A percentile compares a stretch with the other conserved stretches of the same genome.
Evolutionary conservation across 2,888 invertebrate genomes (phyloP).

Genomic region (Nomada ferruginata): DNA sequence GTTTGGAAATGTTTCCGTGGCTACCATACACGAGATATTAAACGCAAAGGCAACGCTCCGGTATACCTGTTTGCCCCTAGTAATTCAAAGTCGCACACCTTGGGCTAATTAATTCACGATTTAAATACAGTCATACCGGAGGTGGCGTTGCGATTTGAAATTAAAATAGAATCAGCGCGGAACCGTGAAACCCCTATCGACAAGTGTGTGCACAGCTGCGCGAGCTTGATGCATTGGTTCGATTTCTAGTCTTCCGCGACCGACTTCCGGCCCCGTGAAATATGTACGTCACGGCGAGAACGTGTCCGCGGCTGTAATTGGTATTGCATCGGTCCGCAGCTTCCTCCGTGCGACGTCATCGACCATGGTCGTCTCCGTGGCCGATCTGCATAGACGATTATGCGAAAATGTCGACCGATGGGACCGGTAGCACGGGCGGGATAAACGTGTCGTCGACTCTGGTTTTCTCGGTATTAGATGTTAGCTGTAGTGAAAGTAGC

Average conservation of each 20-base stretch:
- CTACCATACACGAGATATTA: too few species aligned
- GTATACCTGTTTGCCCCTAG: too few species aligned
- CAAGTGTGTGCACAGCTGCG: neutral
- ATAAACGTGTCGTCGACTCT: conserved; percentile 49
- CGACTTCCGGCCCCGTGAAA: conserved; percentile 43
- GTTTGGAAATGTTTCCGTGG: too few species aligned
- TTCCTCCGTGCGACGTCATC: conserved; percentile 41
- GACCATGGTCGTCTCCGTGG: conserved; percentile 14
- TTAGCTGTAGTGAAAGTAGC: conserved; percentile 18
- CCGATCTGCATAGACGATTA: conserved; percentile 55
- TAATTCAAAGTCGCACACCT: neutral
- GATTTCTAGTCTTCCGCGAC: conserved; percentile 62
- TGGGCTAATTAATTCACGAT: conserved; percentile 44
- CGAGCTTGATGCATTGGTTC: conserved; percentile 40
- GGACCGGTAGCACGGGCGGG: conserved; percentile 36
- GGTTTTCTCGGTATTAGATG: conserved; percentile 28
- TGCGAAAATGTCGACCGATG: conserved; percentile 33
- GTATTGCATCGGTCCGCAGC: conserved; percentile 55
- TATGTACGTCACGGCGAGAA: conserved; percentile 48
- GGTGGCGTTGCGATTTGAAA: conserved; percentile 27
- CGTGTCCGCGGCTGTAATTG: conserved; percentile 55
- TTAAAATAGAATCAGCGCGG: conserved; percentile 35
- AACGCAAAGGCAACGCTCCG: too few species aligned
- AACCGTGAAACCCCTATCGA: conserved; percentile 46
- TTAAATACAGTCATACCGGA: conserved; percentile 32